phyloP scores from a whole-genome alignment of 1,140 invertebrate genomes.

The Drosophila triauraria region DNA sequence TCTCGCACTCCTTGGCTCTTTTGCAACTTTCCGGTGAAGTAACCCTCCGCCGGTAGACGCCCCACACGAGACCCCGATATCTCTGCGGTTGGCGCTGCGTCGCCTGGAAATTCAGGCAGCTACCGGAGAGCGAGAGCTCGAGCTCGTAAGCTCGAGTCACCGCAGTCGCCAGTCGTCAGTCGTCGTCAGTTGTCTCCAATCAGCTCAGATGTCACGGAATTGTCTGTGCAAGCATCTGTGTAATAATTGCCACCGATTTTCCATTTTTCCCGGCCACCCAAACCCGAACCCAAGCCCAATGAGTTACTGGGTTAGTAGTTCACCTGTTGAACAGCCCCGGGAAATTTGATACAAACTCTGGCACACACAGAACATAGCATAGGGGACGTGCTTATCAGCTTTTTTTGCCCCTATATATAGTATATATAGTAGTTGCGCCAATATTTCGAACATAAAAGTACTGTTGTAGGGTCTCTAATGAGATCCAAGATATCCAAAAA shows the following conservation, averaged over 20 bases:
- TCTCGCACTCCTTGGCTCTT: conserved; percentile 12
- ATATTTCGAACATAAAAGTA: not conserved
- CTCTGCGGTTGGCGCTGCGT: conserved; percentile 8
- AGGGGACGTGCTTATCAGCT: conserved; percentile 17
- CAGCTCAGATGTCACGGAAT: conserved; percentile 20
- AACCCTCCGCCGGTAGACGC: conserved; percentile 8
- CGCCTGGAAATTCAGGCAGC: conserved; percentile 7
- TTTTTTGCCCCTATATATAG: not conserved
- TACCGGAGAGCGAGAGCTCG: no score
- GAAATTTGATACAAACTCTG: conserved; percentile 49
- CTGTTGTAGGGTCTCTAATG: not conserved
- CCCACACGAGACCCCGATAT: conserved; percentile 6
- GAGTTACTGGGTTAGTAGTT: conserved; percentile 59
- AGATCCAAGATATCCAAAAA: no score
- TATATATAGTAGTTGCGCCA: conserved; percentile 6
- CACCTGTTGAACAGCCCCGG: conserved; percentile 61
- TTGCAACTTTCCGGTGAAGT: conserved; percentile 16
- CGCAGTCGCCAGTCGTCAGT: conserved; percentile 1
- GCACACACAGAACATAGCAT: conserved; percentile 3
- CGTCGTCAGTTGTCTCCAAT: conserved; percentile 2
- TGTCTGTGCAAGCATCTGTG: conserved; percentile 49
- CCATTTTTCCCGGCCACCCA: conserved; percentile 2
- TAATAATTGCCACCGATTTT: conserved; percentile 46
- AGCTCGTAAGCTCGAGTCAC: conserved; percentile 3
- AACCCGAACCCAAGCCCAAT: not conserved